These are phyloP conservation scores for Drosophila dives DNA, from an alignment of 2,888 invertebrate species.

Conservation along the genomic window DNA sequence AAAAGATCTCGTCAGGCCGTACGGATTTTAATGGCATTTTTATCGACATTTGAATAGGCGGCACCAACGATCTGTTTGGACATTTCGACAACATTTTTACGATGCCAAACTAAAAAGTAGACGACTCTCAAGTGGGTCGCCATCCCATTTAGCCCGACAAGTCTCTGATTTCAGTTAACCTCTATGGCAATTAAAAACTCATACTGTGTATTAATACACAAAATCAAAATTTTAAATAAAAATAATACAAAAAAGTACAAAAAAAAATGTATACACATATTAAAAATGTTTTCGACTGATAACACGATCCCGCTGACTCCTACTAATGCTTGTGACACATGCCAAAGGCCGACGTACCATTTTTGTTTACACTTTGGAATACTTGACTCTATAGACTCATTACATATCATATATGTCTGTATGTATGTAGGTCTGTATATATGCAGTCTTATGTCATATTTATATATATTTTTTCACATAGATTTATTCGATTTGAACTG, in stretches of 20 bases:
- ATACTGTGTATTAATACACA: conserved; percentile 39
- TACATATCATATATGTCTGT: conserved; percentile 29
- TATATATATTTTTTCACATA: conserved; percentile 9
- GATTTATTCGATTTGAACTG: conserved; percentile 28
- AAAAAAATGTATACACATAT: conserved; percentile 16
- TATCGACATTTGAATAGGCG: conserved; percentile 77
- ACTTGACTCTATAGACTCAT: conserved; percentile 23
- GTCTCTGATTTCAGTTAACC: conserved; percentile 69
- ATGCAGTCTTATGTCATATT: conserved; percentile 33
- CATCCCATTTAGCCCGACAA: conserved; percentile 28
- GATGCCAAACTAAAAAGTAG: conserved; percentile 39
- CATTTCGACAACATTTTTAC: conserved; percentile 75
- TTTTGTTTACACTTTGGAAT: conserved; percentile 50
- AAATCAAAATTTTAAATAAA: conserved; percentile 26
- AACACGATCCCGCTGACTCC: conserved; percentile 33
- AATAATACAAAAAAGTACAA: conserved; percentile 24
- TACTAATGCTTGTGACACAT: conserved; percentile 24
- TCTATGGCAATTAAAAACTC: conserved; percentile 63
- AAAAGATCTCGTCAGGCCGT: conserved; percentile 38
- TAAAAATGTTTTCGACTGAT: conserved; percentile 49
- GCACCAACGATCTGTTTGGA: conserved; percentile 82
- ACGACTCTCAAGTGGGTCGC: conserved; percentile 65
- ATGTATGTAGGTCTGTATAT: neutral
- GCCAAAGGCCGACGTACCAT: conserved; percentile 52
- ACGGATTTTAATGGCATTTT: conserved; percentile 77